Conservation (phyloP, 2,888 invertebrate species). For the Shargacucullia verbasci region DNA sequence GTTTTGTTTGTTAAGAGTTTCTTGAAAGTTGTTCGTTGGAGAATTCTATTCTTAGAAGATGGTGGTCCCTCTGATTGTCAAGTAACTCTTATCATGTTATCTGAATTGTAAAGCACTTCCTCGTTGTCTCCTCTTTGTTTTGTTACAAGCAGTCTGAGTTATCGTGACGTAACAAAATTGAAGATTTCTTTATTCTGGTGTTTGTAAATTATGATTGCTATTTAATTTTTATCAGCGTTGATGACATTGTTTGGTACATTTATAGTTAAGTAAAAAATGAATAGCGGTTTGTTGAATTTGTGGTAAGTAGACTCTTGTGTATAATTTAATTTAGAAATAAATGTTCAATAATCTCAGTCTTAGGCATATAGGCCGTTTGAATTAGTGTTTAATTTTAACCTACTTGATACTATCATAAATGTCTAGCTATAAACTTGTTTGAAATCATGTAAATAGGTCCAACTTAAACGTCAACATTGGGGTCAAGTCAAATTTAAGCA, state of each 20-base stretch:
- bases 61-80: constrained; percentile 51
- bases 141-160: constrained; percentile 38
- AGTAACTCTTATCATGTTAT: constrained; percentile 52
- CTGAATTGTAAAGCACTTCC: constrained; percentile 47
- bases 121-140: constrained; percentile 37
- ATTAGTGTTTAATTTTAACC: constrained; percentile 35
- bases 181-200: constrained; percentile 35
- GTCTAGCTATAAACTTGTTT: constrained; percentile 38
- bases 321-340: constrained; percentile 19
- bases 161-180: constrained; percentile 48
- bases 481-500: constrained; percentile 36
- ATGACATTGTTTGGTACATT: constrained; percentile 19
- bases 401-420: constrained; percentile 42
- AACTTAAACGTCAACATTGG: constrained; percentile 17
- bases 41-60: constrained; percentile 38
- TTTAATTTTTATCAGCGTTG: constrained; percentile 37
- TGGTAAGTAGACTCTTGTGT: constrained; percentile 2
- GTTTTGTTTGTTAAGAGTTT: constrained; percentile 13
- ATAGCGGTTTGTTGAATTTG: constrained; percentile 9
- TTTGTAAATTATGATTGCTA: constrained; percentile 48
- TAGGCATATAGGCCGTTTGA: constrained; percentile 28
- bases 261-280: constrained; percentile 1
- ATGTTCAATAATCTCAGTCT: constrained; percentile 20
- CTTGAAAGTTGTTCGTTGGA: constrained; percentile 18
- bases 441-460: neutral